phyloP scores from a whole-genome alignment of 2,113 vertebrate species.

The Maccullochella peelii region DNA sequence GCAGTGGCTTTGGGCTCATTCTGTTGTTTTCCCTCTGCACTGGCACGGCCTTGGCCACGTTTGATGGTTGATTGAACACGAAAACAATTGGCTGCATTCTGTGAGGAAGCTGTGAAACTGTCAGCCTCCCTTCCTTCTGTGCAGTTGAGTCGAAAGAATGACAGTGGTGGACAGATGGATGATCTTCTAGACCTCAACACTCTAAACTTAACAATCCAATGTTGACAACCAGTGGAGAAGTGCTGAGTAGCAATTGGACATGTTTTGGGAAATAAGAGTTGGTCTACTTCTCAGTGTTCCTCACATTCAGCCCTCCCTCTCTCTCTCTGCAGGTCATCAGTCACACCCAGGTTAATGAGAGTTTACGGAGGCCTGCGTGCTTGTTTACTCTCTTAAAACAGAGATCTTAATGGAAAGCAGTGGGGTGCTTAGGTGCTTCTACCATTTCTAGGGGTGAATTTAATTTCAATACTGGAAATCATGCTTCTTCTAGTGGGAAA shows the following conservation, averaged over 20 bases:
- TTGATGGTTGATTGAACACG: conserved; percentile 85
- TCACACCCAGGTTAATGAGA: conserved; percentile 58
- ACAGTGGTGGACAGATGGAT: conserved; percentile 68
- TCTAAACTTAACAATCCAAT: conserved; percentile 57
- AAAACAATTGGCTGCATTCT: conserved; percentile 79
- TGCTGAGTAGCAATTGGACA: conserved; percentile 60
- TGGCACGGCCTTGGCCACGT: conserved; percentile 66
- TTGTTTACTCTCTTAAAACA: conserved; percentile 53
- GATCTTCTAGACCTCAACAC: conserved; percentile 61
- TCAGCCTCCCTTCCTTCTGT: conserved; percentile 55
- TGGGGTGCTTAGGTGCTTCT: neutral
- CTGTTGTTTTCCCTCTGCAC: conserved; percentile 75
- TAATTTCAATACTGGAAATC: neutral
- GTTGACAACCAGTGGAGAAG: conserved; percentile 55
- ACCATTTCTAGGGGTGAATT: conserved; percentile 4
- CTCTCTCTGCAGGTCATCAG: conserved; percentile 38
- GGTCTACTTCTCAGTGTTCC: conserved; percentile 28
- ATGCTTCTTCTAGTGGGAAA: neutral
- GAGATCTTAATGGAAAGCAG: conserved; percentile 26
- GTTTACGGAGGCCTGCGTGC: conserved; percentile 40
- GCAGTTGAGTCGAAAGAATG: conserved; percentile 14
- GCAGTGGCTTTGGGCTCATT: conserved; percentile 63
- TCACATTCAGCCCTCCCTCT: neutral
- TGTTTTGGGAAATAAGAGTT: conserved; percentile 45
- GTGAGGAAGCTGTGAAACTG: conserved; percentile 75